Evolutionary conservation across 2,797 vertebrate species (phyloP), one percentile per base, ranked within the genome.

Genomic region (Todus mexicanus): DNA sequence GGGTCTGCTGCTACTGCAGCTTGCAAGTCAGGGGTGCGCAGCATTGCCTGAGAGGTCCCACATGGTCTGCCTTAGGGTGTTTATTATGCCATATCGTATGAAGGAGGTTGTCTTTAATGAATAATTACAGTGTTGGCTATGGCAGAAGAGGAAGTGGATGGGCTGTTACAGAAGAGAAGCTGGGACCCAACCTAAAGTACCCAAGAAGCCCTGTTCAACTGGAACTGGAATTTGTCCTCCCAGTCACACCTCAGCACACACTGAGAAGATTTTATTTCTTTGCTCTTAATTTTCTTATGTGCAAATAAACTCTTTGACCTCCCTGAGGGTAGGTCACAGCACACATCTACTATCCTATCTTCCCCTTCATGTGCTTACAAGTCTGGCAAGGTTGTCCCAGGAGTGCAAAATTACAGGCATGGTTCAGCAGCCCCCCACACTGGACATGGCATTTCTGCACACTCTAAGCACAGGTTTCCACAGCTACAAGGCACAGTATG

Each of bases 311-410:
- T 35, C 22, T 87, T n/a, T 45, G 25, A 15, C 18, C 50, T 71
- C 15, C 54, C 15, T 1, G 1, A 48, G 31, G 23, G 16, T 17
- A 73, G 7, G 18, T 31, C 25, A 29, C 33, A 23, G 8, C 63
- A 74, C 3, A 7, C 42, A 45, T 45, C 37, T 68, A 27, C 33
- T 57, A 12, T 12, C 12, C n/a, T 12, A 50, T 3, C 21, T 69
- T 81, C 18, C n/a, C 19, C 21, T 14, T 26, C 11, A 11, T 15
- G 6, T 26, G 19, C 5, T 7, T 3, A 25, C 3, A 4, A 70
- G 16, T 8, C 31, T 3, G 4, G n/a, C 0, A 0, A 61, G 25
- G 17, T 20, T 61, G 7, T 47, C 33, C 35, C 35, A 66, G 33
- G 26, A 6, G 5, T 60, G 22, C 45, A 80, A 76, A 83, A 31